These are phyloP conservation scores for Ia io DNA, from an alignment of 2,113 vertebrate species.

Conservation along the genomic window DNA sequence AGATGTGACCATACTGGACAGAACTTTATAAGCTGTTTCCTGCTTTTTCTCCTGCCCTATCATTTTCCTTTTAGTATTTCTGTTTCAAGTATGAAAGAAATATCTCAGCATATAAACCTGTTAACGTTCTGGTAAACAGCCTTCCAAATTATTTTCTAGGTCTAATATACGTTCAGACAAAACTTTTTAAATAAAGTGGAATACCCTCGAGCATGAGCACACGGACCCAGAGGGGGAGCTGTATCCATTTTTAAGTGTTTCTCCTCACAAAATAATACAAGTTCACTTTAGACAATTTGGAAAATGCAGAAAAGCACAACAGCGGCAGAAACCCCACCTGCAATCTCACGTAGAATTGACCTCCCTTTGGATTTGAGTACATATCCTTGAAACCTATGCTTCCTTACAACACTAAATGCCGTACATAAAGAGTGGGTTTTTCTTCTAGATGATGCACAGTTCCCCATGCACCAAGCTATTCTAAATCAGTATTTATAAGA, in stretches of 20 bases:
- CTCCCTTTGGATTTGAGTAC: background rate
- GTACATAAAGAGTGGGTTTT: background rate
- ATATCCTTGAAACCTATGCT: background rate
- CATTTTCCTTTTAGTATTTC: background rate
- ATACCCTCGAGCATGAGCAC: background rate
- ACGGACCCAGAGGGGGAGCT: background rate
- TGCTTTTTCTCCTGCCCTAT: background rate
- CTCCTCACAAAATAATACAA: slow-evolving; percentile 11
- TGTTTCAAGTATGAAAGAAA: slow-evolving; percentile 19
- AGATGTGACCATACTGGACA: background rate
- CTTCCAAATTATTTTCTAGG: background rate
- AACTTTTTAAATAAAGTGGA: background rate
- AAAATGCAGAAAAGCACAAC: background rate
- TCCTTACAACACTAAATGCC: background rate
- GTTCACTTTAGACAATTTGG: background rate
- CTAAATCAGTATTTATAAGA: background rate
- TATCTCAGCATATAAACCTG: background rate
- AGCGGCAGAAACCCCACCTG: background rate
- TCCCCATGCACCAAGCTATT: background rate
- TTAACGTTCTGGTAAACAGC: background rate
- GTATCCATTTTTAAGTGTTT: background rate
- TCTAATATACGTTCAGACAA: background rate
- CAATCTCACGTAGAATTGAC: background rate
- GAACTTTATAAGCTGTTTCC: background rate
- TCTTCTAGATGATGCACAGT: background rate